phyloP scores from a whole-genome alignment of 2,888 invertebrate genomes.

The Thysanoteuthis rhombus region DNA sequence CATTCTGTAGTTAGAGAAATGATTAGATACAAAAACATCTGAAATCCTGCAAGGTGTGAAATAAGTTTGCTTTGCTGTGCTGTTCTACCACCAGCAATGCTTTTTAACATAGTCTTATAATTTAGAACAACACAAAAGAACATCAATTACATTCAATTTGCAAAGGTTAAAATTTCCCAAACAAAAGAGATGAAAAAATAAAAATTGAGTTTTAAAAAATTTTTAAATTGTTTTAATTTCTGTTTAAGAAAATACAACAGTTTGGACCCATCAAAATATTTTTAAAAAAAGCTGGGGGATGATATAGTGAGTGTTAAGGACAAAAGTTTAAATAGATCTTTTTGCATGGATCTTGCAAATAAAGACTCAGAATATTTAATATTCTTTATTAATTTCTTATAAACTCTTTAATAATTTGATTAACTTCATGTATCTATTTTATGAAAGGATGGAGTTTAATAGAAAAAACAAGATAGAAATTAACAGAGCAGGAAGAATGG shows the following conservation, averaged over 20 bases:
- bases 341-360: not conserved
- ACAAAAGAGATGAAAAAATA: not conserved
- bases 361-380: not conserved
- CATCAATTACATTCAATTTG: not conserved
- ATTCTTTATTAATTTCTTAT: not conserved
- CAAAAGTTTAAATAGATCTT: not conserved
- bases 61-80: not conserved
- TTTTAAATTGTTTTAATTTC: not conserved
- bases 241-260: constrained; percentile 1
- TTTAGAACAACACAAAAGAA: not conserved
- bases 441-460: not conserved
- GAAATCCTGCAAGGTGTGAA: not conserved
- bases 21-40: not conserved
- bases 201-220: not conserved
- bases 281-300: not conserved
- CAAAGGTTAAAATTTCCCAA: constrained; percentile 12
- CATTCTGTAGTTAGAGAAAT: not conserved
- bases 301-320: not conserved
- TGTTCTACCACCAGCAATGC: not conserved
- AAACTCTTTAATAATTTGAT: not conserved
- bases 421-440: not conserved
- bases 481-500: not conserved
- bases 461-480: too few species aligned
- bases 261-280: not conserved
- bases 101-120: not conserved